Conservation (phyloP, 2,888 invertebrate genomes). For the Pseudanteris insignis region DNA sequence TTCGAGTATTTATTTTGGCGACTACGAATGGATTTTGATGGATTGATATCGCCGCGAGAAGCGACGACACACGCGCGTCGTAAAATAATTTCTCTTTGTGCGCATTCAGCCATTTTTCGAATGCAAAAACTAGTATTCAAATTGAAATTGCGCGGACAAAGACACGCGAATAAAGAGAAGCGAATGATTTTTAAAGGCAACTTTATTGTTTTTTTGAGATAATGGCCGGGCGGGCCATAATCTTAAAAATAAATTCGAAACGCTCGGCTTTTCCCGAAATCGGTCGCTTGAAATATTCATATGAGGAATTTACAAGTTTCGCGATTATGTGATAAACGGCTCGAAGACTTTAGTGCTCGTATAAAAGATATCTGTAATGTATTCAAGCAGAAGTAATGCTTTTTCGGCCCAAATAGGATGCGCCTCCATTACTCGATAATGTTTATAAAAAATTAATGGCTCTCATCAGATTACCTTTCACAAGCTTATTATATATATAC, state of each 20-base stretch:
- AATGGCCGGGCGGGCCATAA: slow-evolving; percentile 2
- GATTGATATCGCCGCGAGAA: too few relatives aligned
- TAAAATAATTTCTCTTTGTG: too few relatives aligned
- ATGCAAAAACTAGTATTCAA: slow-evolving; percentile 2
- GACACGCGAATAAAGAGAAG: background rate
- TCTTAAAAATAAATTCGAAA: slow-evolving; percentile 17
- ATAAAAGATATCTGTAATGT: slow-evolving; percentile 12
- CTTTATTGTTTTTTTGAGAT: slow-evolving; percentile 9
- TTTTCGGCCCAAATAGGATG: slow-evolving; percentile 3
- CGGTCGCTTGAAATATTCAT: slow-evolving; percentile 8
- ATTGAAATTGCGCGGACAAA: slow-evolving; percentile 1
- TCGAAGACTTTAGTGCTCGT: slow-evolving; percentile 7
- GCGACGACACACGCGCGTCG: too few relatives aligned
- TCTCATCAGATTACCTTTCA: background rate
- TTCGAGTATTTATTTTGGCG: too few relatives aligned
- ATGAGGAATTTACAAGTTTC: slow-evolving; percentile 6
- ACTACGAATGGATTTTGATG: too few relatives aligned
- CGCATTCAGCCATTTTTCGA: background rate
- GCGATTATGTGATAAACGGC: slow-evolving; percentile 14
- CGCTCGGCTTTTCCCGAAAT: slow-evolving; percentile 9
- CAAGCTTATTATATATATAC: background rate
- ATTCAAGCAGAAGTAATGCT: slow-evolving; percentile 2
- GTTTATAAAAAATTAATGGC: slow-evolving; percentile 1
- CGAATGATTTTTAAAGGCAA: background rate
- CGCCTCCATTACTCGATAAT: background rate